phyloP scores from a whole-genome alignment of 2,888 invertebrate species.

The Parnassius mnemosyne region DNA sequence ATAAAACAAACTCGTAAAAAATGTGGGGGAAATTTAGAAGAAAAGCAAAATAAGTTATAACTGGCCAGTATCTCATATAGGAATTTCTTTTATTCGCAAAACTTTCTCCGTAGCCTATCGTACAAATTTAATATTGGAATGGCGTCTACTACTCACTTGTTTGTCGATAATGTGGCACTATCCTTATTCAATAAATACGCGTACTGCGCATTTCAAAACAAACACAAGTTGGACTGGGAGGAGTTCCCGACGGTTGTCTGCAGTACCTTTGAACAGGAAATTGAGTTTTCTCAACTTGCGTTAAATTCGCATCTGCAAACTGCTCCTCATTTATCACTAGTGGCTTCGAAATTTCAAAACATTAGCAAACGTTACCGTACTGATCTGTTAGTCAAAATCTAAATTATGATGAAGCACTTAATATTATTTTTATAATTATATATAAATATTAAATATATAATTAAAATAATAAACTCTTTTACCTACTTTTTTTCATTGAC shows the following conservation, averaged over 20 bases:
- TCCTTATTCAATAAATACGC: conserved; percentile 13
- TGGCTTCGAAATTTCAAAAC: conserved; percentile 10
- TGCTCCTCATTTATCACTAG: conserved; percentile 22
- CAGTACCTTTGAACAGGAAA: conserved; percentile 27
- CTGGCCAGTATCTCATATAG: no score
- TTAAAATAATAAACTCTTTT: no score
- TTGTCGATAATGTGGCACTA: conserved; percentile 2
- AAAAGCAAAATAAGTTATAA: no score
- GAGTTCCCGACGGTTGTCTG: conserved; percentile 17
- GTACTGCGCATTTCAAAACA: conserved; percentile 22
- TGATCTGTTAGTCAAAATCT: not conserved
- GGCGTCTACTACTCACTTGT: no score
- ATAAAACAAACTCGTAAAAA: no score
- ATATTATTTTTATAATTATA: no score
- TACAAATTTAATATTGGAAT: no score
- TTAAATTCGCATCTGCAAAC: conserved; percentile 24
- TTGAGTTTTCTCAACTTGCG: conserved; percentile 27
- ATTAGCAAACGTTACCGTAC: not conserved
- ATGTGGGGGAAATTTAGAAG: no score
- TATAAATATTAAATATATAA: no score
- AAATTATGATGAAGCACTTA: not conserved
- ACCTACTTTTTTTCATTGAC: no score
- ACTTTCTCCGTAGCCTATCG: no score
- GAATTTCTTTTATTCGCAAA: no score
- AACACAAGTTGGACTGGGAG: conserved; percentile 16